A percentile compares a stretch with the other conserved stretches of the same genome.
phyloP scores from a whole-genome alignment of 2,113 vertebrate genomes.

The Thamnophis sirtalis region DNA sequence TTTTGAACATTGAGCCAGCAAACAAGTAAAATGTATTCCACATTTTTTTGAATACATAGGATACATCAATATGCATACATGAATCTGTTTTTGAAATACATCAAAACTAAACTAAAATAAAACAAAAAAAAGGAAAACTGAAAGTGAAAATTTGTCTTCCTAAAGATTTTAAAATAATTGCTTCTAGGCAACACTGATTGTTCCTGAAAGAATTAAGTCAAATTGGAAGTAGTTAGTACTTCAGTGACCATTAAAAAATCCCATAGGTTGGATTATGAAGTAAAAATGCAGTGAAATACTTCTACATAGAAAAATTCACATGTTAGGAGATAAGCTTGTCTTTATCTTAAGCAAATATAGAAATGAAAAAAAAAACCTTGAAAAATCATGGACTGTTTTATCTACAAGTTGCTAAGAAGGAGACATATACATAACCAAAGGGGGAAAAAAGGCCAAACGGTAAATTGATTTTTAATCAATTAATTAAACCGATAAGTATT shows the following conservation, averaged over 20 bases:
- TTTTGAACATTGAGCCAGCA: not conserved
- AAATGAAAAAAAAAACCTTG: not conserved
- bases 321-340: not conserved
- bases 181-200: not conserved
- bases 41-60: not conserved
- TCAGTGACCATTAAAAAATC: not conserved
- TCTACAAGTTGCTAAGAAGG: not conserved
- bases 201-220: not conserved
- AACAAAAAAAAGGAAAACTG: not conserved
- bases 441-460: not conserved
- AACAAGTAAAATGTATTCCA: not conserved
- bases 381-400: not conserved
- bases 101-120: not conserved
- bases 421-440: not conserved
- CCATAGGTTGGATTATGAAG: not conserved
- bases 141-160: not conserved
- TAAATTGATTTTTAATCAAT: not conserved
- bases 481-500: not conserved
- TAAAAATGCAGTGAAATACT: not conserved
- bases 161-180: not conserved
- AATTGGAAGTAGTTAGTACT: not conserved
- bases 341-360: not conserved
- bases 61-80: not conserved
- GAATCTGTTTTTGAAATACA: not conserved
- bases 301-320: not conserved